Percentiles rank a stretch among this genome's conserved stretches.
Conservation (phyloP, 1,140 invertebrate species). For the Scaptomyza graminum region DNA sequence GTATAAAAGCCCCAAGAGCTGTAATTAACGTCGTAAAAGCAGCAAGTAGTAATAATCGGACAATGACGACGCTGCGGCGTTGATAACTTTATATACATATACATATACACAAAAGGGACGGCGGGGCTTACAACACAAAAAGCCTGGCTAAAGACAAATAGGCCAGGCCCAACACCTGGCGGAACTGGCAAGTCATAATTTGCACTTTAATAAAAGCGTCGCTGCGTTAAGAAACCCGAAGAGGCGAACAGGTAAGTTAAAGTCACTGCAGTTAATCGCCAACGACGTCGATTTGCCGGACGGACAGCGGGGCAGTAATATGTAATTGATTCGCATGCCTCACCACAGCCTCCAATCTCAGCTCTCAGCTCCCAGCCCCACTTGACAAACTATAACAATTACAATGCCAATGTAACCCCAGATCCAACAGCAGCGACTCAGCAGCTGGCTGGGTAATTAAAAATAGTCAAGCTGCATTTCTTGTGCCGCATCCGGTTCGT, state of each 20-base stretch:
- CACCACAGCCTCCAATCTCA: slow-evolving; percentile 9
- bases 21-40: slow-evolving; percentile 68
- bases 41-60: slow-evolving; percentile 35
- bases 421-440: slow-evolving; percentile 47
- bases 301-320: slow-evolving; percentile 45
- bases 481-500: slow-evolving; percentile 69
- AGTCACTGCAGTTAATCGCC: slow-evolving; percentile 81
- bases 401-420: slow-evolving; percentile 46
- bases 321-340: slow-evolving; percentile 77
- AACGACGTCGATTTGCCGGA: slow-evolving; percentile 50
- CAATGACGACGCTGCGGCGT: slow-evolving; percentile 47
- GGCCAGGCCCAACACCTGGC: slow-evolving; percentile 79
- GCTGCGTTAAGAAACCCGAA: slow-evolving; percentile 9
- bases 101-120: slow-evolving; percentile 50
- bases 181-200: slow-evolving; percentile 82
- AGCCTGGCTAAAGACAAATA: slow-evolving; percentile 70
- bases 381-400: slow-evolving; percentile 76
- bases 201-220: slow-evolving; percentile 82
- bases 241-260: slow-evolving; percentile 72
- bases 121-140: slow-evolving; percentile 25
- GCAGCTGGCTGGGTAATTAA: slow-evolving; percentile 62
- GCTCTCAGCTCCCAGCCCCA: slow-evolving; percentile 16
- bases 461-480: slow-evolving; percentile 80
- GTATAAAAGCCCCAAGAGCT: slow-evolving; percentile 33
- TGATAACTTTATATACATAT: slow-evolving; percentile 70